These are phyloP conservation scores for Malthinus flaveolus DNA, from an alignment of 2,888 invertebrate species.

Conservation along the genomic window DNA sequence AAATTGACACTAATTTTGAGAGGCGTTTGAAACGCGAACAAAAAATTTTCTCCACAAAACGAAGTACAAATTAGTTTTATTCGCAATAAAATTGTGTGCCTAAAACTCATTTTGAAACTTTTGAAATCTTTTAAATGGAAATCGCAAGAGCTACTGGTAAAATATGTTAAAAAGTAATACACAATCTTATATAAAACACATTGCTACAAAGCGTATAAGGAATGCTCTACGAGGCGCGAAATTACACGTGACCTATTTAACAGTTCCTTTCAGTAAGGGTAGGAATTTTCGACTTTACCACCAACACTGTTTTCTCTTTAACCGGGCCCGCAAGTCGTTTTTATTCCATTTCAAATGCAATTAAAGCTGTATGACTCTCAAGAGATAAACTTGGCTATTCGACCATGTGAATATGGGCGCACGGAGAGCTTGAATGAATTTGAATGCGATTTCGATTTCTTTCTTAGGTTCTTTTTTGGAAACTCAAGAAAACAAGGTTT, in stretches of 20 bases:
- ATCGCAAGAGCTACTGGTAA: conserved; percentile 4
- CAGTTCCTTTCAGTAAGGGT: conserved; percentile 27
- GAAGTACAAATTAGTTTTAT: conserved; percentile 5
- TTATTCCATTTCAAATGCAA: conserved; percentile 30
- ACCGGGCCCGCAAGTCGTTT: conserved; percentile 20
- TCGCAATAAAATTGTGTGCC: conserved; percentile 1
- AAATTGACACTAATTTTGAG: no score
- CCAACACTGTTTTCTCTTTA: conserved; percentile 15
- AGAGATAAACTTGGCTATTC: conserved; percentile 26
- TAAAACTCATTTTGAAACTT: conserved; percentile 8
- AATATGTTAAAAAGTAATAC: conserved; percentile 20
- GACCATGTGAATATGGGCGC: conserved; percentile 29
- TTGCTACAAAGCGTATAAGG: conserved; percentile 19
- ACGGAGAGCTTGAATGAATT: conserved; percentile 26
- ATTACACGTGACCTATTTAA: conserved; percentile 29
- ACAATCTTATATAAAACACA: conserved; percentile 18
- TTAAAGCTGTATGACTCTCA: conserved; percentile 27
- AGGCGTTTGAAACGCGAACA: no score
- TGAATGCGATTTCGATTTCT: conserved; percentile 28
- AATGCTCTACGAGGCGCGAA: conserved; percentile 26
- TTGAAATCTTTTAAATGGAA: conserved; percentile 3
- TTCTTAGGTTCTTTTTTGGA: conserved; percentile 11
- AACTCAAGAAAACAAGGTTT: conserved; percentile 20
- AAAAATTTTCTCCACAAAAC: neutral
- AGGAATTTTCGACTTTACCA: conserved; percentile 17